phyloP scores from a whole-genome alignment of 2,797 vertebrate genomes.

The Catostomus latipinnis region DNA sequence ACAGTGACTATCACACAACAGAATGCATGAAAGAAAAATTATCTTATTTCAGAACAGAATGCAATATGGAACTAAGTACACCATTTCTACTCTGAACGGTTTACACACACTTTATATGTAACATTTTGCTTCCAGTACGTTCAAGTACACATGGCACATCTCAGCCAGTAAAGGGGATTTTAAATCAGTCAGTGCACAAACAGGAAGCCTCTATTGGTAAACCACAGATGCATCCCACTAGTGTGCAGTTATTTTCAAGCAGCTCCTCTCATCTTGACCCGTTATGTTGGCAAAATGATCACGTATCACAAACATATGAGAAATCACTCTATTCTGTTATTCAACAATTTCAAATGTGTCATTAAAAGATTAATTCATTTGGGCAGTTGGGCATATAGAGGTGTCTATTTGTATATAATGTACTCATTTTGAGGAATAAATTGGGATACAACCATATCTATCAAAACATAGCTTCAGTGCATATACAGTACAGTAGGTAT shows the following conservation, averaged over 20 bases:
- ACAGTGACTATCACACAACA: not conserved
- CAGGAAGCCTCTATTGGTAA: constrained; percentile 40
- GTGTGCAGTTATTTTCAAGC: constrained; percentile 6
- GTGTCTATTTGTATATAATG: too few relatives aligned
- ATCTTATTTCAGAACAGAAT: not conserved
- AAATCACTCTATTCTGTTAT: too few relatives aligned
- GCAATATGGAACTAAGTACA: not conserved
- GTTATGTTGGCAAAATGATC: too few relatives aligned
- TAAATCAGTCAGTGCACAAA: constrained; percentile 29
- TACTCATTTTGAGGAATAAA: too few relatives aligned
- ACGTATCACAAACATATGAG: too few relatives aligned
- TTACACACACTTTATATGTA: not conserved
- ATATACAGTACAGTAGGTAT: too few relatives aligned
- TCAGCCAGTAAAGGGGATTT: constrained; percentile 32
- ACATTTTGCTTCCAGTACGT: not conserved
- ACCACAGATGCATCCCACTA: constrained; percentile 31
- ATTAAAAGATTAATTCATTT: too few relatives aligned
- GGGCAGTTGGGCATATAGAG: too few relatives aligned
- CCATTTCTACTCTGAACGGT: not conserved
- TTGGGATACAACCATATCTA: too few relatives aligned
- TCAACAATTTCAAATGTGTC: too few relatives aligned
- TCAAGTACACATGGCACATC: constrained; percentile 9
- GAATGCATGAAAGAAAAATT: not conserved
- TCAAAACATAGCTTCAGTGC: too few relatives aligned
- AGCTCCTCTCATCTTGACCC: constrained; percentile 31